Conservation (phyloP, 2,113 vertebrate species). For the Scophthalmus maximus region DNA sequence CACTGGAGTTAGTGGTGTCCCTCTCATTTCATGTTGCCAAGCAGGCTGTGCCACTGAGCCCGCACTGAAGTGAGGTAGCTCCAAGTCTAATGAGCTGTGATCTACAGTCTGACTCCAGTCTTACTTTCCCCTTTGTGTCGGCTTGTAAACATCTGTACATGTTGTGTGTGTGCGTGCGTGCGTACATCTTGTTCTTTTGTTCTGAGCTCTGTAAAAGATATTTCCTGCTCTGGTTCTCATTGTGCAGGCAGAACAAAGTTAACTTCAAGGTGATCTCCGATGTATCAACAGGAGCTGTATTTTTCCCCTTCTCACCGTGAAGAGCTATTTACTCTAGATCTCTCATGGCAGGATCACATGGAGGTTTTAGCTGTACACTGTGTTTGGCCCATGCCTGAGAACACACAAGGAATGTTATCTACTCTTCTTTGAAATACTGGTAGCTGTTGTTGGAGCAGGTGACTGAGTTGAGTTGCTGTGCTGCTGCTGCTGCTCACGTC, state of each 20-base stretch:
- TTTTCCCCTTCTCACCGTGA: constrained; percentile 17
- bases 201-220: constrained; percentile 41
- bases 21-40: constrained; percentile 72
- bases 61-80: constrained; percentile 38
- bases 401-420: constrained; percentile 81
- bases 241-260: constrained; percentile 29
- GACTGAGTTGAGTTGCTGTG: constrained; percentile 54
- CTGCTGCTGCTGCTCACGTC: constrained; percentile 54
- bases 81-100: constrained; percentile 39
- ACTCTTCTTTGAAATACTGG: constrained; percentile 55
- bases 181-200: constrained; percentile 41
- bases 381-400: constrained; percentile 58
- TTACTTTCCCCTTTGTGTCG: constrained; percentile 24
- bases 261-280: constrained; percentile 57
- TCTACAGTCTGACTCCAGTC: constrained; percentile 23
- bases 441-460: constrained; percentile 63
- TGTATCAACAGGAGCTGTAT: constrained; percentile 15
- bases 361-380: constrained; percentile 41
- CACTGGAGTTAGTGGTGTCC: constrained; percentile 65
- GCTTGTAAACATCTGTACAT: constrained; percentile 22
- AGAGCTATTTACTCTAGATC: constrained; percentile 33
- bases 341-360: constrained; percentile 26
- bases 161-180: background rate
- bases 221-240: constrained; percentile 54
- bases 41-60: constrained; percentile 62